Base-by-base conservation (phyloP, 2,888 invertebrate genomes). In the Volucella inanis region DNA sequence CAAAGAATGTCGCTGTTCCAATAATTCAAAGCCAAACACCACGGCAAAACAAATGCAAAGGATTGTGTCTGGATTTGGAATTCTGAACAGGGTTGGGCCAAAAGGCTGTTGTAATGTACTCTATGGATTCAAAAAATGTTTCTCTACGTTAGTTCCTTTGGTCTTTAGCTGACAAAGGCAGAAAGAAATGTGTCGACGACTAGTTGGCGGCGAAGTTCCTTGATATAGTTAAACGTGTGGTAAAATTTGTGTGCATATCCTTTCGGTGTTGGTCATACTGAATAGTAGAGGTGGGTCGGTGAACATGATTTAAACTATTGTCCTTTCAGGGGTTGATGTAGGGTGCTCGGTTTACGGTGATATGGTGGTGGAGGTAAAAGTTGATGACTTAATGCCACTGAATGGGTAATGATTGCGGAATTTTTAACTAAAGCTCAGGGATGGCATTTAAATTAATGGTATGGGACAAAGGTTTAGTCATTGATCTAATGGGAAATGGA, bases 151-250 rank as follows among this genome's bases (percentile, higher is more conserved):
- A 57, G 39, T 59, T 78, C 65, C 4, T 70, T 14, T 41, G 55
- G 18, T 80, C 39, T 65, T 43, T 59, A 15, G 49, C 68, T 54
- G 65, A 76, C 76, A 76, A 76, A 76, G 47, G 45, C 59, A 47
- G 39, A 81, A 68, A 76, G 59, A 65, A 65, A 71, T 65, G 43
- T 65, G 52, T 31, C 65, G 59, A 76, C 76, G 81, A 81, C 81
- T 59, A 65, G 52, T 76, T 31, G 81, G 70, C 76, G 67, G n/a
- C 59, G 67, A 54, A 41, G 64, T 43, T 45, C 65, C 59, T 81
- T 50, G 52, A 74, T 55, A 75, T 75, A 52, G 22, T 22, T 65
- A 41, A 74, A 65, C 74, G 64, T 74, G 74, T 74, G 62, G 62
- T 62, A 62, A 18, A 54, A 54, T 47, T 62, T 45, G 54, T 54